Evolutionary conservation across 2,113 vertebrate genomes (phyloP), one percentile per base, ranked within the genome.

Genomic region (Orthonyx spaldingii): DNA sequence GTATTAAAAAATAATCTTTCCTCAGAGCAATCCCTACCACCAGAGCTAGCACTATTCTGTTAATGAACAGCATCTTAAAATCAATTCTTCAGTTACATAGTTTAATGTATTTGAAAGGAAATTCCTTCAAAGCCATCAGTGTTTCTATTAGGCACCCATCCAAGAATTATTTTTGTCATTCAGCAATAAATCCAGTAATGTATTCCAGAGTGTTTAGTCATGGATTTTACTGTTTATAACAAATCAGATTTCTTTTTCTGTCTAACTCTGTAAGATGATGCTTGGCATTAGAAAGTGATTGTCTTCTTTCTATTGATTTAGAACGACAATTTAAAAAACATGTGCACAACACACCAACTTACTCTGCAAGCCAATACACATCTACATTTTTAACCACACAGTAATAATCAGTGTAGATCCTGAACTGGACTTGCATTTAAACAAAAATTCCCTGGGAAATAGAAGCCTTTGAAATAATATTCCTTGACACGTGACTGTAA

Each of bases 111-210:
- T 44, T 86, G 55, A 92, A 76, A 85, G 53, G 57, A 72, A 85
- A 69, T 87, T 92, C 66, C 59, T 85, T 84, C 63, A 90, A 90
- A 93, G 21, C 20, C n/a, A 55, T 90, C 32, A 72, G 11, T 57
- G 5, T 60, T 93, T 90, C 59, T 88, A 53, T 61, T 57, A 93
- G 88, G 79, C 79, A 86, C 72, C 18, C 27, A 80, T 88, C 85
- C 92, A 93, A 79, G 7, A 88, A 85, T 33, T 83, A 84, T 91
- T 95, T 90, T 72, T 83, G 61, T 86, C 49, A 87, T 94, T 91
- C 63, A 88, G 37, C 55, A 83, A 69, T 69, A 92, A 90, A 94
- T 37, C 7, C 32, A 41, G 20, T 49, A 74, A 96, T 69, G 9
- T 65, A 88, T 94, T 55, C 50, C 61, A 49, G 27, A 80, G 63